These are phyloP conservation scores for Staurois parvus DNA, from an alignment of 2,797 vertebrate species.

Conservation along the genomic window DNA sequence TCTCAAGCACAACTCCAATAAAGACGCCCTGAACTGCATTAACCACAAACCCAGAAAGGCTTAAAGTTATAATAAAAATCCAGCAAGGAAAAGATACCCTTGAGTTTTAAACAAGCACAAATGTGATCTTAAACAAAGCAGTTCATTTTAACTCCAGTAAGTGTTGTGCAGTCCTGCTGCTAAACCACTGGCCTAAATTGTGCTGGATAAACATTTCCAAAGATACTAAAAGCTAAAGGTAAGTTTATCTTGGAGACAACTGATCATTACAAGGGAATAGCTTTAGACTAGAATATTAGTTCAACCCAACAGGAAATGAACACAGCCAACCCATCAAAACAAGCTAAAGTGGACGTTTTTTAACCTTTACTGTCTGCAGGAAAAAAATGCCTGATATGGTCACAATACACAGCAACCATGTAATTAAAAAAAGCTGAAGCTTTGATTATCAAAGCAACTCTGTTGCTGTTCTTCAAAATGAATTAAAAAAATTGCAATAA, in stretches of 20 bases:
- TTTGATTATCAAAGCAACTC: too few species aligned
- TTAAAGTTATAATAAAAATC: slow-evolving; percentile 51
- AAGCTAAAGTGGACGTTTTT: too few species aligned
- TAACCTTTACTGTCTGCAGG: too few species aligned
- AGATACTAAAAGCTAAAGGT: slow-evolving; percentile 36
- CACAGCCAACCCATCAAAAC: background rate
- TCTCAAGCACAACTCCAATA: slow-evolving; percentile 43
- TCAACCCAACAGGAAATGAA: too few species aligned
- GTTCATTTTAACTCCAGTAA: slow-evolving; percentile 44
- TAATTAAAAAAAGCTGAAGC: too few species aligned
- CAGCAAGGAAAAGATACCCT: slow-evolving; percentile 51
- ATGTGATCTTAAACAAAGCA: slow-evolving; percentile 59
- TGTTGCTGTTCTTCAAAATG: too few species aligned
- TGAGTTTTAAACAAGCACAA: slow-evolving; percentile 58
- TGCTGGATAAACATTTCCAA: slow-evolving; percentile 30
- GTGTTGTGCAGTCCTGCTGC: slow-evolving; percentile 42
- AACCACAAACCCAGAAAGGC: slow-evolving; percentile 39
- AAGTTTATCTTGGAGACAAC: slow-evolving; percentile 53
- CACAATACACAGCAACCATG: too few species aligned
- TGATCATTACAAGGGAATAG: slow-evolving; percentile 56
- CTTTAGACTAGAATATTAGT: slow-evolving; percentile 17
- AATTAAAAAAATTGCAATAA: too few species aligned
- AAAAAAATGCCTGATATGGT: too few species aligned
- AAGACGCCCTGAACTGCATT: slow-evolving; percentile 26
- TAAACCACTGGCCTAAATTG: slow-evolving; percentile 46